These are phyloP conservation scores for Osmoderma eremita DNA, from an alignment of 2,888 invertebrate genomes.

Conservation along the genomic window DNA sequence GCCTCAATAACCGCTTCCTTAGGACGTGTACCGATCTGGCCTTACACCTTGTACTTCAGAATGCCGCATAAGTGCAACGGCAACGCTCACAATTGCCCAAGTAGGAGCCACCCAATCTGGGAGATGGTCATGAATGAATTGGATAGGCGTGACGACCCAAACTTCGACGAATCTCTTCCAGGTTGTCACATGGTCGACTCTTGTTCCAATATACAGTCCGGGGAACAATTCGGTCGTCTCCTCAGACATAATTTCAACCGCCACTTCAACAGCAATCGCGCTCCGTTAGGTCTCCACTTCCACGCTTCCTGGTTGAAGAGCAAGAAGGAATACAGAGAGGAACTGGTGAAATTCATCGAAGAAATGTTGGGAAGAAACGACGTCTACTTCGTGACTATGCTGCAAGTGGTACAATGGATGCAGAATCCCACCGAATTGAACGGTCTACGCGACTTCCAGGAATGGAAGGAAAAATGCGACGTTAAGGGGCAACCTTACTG, in stretches of 20 bases:
- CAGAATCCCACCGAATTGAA: slow-evolving; percentile 91
- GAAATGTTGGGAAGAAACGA: slow-evolving; percentile 90
- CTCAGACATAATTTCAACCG: slow-evolving; percentile 94
- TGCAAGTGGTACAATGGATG: slow-evolving; percentile 94
- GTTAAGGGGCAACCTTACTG: slow-evolving; percentile 94
- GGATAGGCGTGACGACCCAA: slow-evolving; percentile 92
- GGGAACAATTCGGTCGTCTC: slow-evolving; percentile 89
- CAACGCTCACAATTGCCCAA: slow-evolving; percentile 93
- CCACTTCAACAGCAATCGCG: slow-evolving; percentile 92
- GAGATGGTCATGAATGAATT: slow-evolving; percentile 97
- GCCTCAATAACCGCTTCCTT: slow-evolving; percentile 93
- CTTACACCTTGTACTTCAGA: slow-evolving; percentile 95
- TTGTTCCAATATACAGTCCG: slow-evolving; percentile 90
- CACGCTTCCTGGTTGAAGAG: slow-evolving; percentile 96
- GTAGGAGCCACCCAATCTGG: slow-evolving; percentile 92
- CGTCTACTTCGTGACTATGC: slow-evolving; percentile 92
- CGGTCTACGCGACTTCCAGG: slow-evolving; percentile 88
- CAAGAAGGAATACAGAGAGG: slow-evolving; percentile 91
- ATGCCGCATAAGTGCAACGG: slow-evolving; percentile 97
- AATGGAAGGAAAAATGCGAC: slow-evolving; percentile 96
- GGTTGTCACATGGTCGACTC: slow-evolving; percentile 96
- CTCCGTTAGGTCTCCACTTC: slow-evolving; percentile 92
- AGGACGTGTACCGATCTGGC: slow-evolving; percentile 93
- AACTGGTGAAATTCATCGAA: slow-evolving; percentile 91
- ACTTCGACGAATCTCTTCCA: slow-evolving; percentile 91